phyloP scores from a whole-genome alignment of 2,113 vertebrate genomes.

The Scatophagus argus region DNA sequence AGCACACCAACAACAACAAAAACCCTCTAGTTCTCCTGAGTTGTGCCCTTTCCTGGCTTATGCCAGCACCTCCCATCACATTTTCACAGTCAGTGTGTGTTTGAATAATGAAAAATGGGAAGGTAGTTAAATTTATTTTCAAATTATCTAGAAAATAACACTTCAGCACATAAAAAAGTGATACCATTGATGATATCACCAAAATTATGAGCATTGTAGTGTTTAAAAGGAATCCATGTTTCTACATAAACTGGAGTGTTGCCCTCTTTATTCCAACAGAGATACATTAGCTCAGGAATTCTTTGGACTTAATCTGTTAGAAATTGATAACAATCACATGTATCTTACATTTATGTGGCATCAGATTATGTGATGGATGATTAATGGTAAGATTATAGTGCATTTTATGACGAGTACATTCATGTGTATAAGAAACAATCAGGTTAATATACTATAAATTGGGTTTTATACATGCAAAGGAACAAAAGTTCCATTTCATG shows the following conservation, averaged over 20 bases:
- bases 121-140: not conserved
- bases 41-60: not conserved
- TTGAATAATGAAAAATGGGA: conserved; percentile 9
- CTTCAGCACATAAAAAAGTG: not conserved
- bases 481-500: conserved; percentile 8
- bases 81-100: not conserved
- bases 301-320: not conserved
- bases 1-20: not conserved
- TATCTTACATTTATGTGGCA: not conserved
- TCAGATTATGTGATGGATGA: not conserved
- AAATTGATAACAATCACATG: no score
- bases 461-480: not conserved
- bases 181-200: not conserved
- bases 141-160: not conserved
- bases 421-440: not conserved
- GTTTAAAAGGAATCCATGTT: not conserved
- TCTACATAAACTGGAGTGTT: not conserved
- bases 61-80: conserved; percentile 2
- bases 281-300: no score
- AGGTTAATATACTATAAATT: not conserved
- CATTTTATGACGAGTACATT: not conserved
- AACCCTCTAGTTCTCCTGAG: not conserved
- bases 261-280: not conserved
- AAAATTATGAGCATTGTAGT: not conserved
- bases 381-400: not conserved